Base-by-base conservation (phyloP, 2,888 invertebrate species). In the Cryptosula pallasiana region DNA sequence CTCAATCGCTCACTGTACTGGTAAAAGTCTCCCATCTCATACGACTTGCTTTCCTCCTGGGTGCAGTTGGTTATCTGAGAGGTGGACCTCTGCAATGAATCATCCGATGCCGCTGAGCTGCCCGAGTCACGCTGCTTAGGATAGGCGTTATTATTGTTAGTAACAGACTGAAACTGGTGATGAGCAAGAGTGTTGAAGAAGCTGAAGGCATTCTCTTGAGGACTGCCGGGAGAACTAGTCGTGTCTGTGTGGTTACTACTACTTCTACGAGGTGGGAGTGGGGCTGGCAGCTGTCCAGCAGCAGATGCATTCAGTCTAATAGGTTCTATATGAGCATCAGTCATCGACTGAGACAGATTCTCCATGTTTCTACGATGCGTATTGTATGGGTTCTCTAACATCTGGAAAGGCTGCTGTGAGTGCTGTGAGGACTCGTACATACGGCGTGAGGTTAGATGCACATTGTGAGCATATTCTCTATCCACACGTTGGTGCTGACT, bases 21-120 rank as follows among this genome's bases (percentile, higher is more conserved):
- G 84, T 95, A 97, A 85, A 95, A 96, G 85, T 97, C 97, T 0
- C 95, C 91, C 93, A 96, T 95, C 87, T 96, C 96, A 86, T 95
- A 97, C 1, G 96, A 96, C 83, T 97, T 97, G 0, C 93, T 93
- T 73, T 94, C 92, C 86, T 97, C 96, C 27, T 81, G 80, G 74
- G 77, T 77, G 71, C 93, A 94, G 0, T 94, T 72, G 71, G 75
- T 75, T 45, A 73, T 73, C n/a, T 72, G 72, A 5, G 71, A 73
- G n/a, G 73, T 72, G 71, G 70, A 69, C 20, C 2, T 32, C 32
- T 32, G 20, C 9, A 16, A 1, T 13, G 32, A 5, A 25, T 16
- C 27, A 2, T 2, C 2, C 13, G 25, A 27, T 32, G 3, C 63
- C 27, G 63, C 25, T 5, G 57, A 57, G 5, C 16, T 57, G 57